Base-by-base conservation (phyloP, 1,140 invertebrate species). In the Oryctes rhinoceros region DNA sequence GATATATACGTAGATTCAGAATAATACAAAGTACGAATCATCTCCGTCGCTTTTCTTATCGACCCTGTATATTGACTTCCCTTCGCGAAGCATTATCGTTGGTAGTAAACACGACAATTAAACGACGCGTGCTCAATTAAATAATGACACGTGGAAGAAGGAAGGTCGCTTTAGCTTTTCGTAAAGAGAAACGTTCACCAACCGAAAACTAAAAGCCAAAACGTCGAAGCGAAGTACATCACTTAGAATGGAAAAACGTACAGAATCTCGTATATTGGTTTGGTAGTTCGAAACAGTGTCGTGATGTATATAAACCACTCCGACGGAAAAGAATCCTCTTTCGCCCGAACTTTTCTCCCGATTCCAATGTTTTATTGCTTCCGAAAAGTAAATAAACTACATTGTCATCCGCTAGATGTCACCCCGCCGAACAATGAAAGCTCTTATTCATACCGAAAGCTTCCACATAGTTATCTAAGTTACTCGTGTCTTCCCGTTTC, bases 391-490 rank as follows among this genome's bases (percentile, higher is more conserved):
- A 67, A 67, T 67, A 67, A 67, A 67, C 4, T 67, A 67, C 65
- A 67, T 67, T 67, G 65, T 67, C 65, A 67, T 67, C 65, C 65
- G 65, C 30, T 67, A 67, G 65, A 67, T 67, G 65, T 67, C 65
- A 24, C 20, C 20, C 13, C 3, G n/a, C 9, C 65, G 65, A 67
- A 67, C 65, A 67, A 67, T 67, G 65, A 35, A 67, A 67, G 65
- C 65, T 24, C 30, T 67, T 67, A 67, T 67, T 67, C 65, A 67
- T 67, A 67, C 65, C 65, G 65, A 67, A 67, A 67, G 65, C 65
- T 67, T 67, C 65, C 65, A 67, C 65, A 67, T 67, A 67, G 65
- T 67, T 67, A 67, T 67, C 65, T 67, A 4, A 18, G 65, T 67
- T 67, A 67, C 18, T 67, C 65, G 20, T 67, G 65, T 67, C 65